phyloP scores from a whole-genome alignment of 2,797 vertebrate genomes.

The Galagoides demidoff region DNA sequence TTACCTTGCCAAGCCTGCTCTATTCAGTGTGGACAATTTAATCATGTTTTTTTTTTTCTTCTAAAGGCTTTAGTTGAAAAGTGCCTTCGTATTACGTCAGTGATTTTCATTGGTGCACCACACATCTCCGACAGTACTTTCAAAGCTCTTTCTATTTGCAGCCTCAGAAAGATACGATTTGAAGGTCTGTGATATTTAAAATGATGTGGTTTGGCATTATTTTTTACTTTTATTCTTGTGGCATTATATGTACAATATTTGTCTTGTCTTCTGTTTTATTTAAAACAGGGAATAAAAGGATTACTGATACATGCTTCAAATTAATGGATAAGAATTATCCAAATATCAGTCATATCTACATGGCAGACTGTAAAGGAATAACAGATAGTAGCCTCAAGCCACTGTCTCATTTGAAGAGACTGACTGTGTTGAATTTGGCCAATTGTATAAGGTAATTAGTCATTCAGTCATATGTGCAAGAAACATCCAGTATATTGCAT shows the following conservation, averaged over 20 bases:
- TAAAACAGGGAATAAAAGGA: slow-evolving; percentile 88
- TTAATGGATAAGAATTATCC: slow-evolving; percentile 87
- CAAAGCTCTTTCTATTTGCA: slow-evolving; percentile 86
- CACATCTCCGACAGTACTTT: slow-evolving; percentile 89
- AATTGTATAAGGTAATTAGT: slow-evolving; percentile 88
- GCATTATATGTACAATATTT: slow-evolving; percentile 30
- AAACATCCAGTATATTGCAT: neutral
- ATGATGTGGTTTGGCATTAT: slow-evolving; percentile 12
- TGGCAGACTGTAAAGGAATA: slow-evolving; percentile 87
- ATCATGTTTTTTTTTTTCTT: neutral
- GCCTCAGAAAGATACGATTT: slow-evolving; percentile 86
- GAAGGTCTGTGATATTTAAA: slow-evolving; percentile 85
- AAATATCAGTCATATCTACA: slow-evolving; percentile 87
- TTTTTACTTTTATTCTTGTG: slow-evolving; percentile 31
- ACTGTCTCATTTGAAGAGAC: slow-evolving; percentile 86
- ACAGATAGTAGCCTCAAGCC: slow-evolving; percentile 88
- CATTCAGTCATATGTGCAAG: slow-evolving; percentile 28
- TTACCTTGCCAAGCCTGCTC: neutral
- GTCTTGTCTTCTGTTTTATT: slow-evolving; percentile 47
- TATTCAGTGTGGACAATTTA: neutral
- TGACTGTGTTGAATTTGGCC: slow-evolving; percentile 89
- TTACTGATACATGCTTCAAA: slow-evolving; percentile 89
- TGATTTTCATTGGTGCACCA: slow-evolving; percentile 88
- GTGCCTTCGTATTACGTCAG: slow-evolving; percentile 85
- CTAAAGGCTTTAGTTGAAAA: slow-evolving; percentile 88